Base-by-base conservation (phyloP, 2,113 vertebrate genomes). In the Carollia perspicillata region DNA sequence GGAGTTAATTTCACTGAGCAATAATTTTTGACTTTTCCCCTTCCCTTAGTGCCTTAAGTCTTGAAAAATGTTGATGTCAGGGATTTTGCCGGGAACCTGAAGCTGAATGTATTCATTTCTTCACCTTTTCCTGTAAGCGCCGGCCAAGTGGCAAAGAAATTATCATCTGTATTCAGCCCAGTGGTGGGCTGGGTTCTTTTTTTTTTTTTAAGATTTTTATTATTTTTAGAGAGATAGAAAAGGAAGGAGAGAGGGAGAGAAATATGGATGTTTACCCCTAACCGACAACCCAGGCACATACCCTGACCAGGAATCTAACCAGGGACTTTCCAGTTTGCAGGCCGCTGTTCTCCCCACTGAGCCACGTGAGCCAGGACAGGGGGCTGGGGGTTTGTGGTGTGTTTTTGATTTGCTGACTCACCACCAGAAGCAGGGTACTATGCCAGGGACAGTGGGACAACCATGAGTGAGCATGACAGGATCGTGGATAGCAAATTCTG, bases 1-100 rank as follows among this genome's bases (percentile, higher is more conserved):
- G 5, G 5, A 89, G 49, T 79, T 94, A 26, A 94, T 89, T 95
- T 69, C 44, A 40, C 23, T 40, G 40, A 94, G 66, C 90, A 92
- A 86, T 55, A 60, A 88, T 87, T 89, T 84, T 84, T 93, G 49
- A 80, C 71, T 35, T 63, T 58, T 26, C 22, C 26, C 63, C 28
- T 14, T 37, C 51, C 30, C 60, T 92, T 42, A 77, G 17, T 84
- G 72, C 89, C 53, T 94, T 83, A 69, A 74, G 47, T 89, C 80
- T 95, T 90, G 58, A 95, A 85, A 90, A 89, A 42, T 74, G 78
- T 63, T 37, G 23, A 80, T 44, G 23, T 49, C 14, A 63, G 68
- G 53, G 53, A 92, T 60, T 89, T 72, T 44, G 6, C 30, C 65
- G 14, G 35, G 69, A 75, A 69, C 8, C 8, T 65, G 63, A 23